Conservation (phyloP, 2,797 vertebrate genomes). For the Pagetopsis macropterus region DNA sequence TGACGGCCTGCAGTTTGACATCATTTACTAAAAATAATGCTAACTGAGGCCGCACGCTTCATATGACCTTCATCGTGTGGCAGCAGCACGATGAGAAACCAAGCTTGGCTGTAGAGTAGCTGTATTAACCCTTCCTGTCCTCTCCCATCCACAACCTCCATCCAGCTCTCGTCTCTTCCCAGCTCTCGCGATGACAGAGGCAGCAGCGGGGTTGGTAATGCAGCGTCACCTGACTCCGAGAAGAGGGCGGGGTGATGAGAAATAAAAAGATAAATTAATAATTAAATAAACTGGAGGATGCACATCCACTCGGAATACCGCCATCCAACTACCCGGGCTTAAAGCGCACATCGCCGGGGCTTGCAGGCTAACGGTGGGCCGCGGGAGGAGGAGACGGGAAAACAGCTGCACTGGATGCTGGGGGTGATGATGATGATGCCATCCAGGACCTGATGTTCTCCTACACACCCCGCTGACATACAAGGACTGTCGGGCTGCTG, state of each 20-base stretch:
- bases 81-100: constrained; percentile 24
- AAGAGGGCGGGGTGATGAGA: constrained; percentile 67
- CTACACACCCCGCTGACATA: constrained; percentile 55
- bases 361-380: constrained; percentile 41
- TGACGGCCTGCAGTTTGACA: background rate
- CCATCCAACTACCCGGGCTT: constrained; percentile 50
- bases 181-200: constrained; percentile 64
- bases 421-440: constrained; percentile 53
- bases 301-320: constrained; percentile 45
- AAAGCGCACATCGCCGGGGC: constrained; percentile 45
- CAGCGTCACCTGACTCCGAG: constrained; percentile 84
- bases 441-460: constrained; percentile 55
- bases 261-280: constrained; percentile 66
- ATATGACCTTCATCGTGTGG: constrained; percentile 72
- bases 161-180: constrained; percentile 26
- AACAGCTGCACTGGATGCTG: constrained; percentile 56
- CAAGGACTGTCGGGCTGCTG: constrained; percentile 52
- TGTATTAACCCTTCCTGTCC: constrained; percentile 44
- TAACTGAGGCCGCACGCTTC: constrained; percentile 28
- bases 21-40: background rate
- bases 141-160: constrained; percentile 6
- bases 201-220: constrained; percentile 63
- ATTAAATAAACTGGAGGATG: constrained; percentile 65
- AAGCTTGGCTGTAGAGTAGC: constrained; percentile 24
- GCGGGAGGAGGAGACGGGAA: constrained; percentile 33